Evolutionary conservation across 2,888 invertebrate species (phyloP).

Genomic region (Cancer borealis): DNA sequence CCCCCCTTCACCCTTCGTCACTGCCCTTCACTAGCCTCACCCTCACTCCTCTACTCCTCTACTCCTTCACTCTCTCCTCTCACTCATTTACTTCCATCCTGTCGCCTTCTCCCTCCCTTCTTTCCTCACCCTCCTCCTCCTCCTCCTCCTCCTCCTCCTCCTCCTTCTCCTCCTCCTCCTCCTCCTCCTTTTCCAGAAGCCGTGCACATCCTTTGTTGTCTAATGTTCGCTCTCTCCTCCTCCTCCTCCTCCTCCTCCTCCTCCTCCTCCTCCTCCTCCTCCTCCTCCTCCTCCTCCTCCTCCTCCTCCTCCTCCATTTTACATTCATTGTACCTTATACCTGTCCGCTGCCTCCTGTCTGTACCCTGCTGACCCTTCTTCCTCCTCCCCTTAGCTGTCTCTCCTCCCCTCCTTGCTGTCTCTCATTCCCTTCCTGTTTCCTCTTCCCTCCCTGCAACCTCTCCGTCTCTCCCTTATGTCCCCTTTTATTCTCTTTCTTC

Average conservation of each 20-base stretch:
- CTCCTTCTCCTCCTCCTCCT: constrained; percentile 2
- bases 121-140: neutral
- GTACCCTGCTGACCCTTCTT: neutral
- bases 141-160: neutral
- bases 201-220: neutral
- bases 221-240: constrained; percentile 2
- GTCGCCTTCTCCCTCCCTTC: neutral
- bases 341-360: neutral
- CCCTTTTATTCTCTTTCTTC: no score
- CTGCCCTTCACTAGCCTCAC: neutral
- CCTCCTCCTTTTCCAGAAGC: neutral
- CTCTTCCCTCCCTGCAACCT: neutral
- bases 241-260: neutral
- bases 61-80: neutral
- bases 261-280: constrained; percentile 11
- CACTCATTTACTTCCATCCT: neutral
- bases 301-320: constrained; percentile 35
- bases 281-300: constrained; percentile 1
- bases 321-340: constrained; percentile 2
- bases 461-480: neutral
- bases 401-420: neutral
- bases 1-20: neutral
- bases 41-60: neutral
- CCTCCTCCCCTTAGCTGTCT: neutral
- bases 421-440: neutral